These are phyloP conservation scores for Herminia tarsipennalis DNA, from an alignment of 2,888 invertebrate species.

Conservation along the genomic window DNA sequence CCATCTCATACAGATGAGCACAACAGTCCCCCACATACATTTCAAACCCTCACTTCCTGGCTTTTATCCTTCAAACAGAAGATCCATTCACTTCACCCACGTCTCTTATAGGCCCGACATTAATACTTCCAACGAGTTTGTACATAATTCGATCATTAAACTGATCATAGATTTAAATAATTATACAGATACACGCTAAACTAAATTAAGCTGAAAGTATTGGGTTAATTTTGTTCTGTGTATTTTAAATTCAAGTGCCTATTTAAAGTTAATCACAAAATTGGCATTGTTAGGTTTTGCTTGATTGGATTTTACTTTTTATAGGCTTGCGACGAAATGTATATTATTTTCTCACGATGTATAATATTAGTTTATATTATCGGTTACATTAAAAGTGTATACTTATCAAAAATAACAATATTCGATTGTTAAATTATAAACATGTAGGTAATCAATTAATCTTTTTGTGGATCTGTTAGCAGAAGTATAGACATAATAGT, in stretches of 20 bases:
- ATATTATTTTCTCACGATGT: slow-evolving; percentile 29
- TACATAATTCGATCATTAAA: slow-evolving; percentile 31
- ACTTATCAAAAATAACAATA: too few species aligned
- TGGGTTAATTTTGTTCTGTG: slow-evolving; percentile 17
- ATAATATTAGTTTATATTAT: too few species aligned
- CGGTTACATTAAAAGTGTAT: too few species aligned
- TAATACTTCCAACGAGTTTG: slow-evolving; percentile 23
- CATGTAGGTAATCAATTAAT: too few species aligned
- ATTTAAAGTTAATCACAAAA: slow-evolving; percentile 29
- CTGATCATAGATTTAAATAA: slow-evolving; percentile 16
- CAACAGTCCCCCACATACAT: slow-evolving; percentile 22
- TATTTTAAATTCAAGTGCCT: slow-evolving; percentile 11
- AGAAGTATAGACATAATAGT: too few species aligned
- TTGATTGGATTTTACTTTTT: slow-evolving; percentile 33
- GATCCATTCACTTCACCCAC: slow-evolving; percentile 30
- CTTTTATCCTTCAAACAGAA: slow-evolving; percentile 36
- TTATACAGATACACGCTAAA: slow-evolving; percentile 22
- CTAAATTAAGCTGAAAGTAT: slow-evolving; percentile 9
- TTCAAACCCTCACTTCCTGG: slow-evolving; percentile 30
- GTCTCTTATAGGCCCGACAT: slow-evolving; percentile 14
- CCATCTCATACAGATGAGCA: slow-evolving; percentile 12
- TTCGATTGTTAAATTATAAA: too few species aligned
- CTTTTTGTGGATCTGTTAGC: too few species aligned
- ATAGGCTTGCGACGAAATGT: slow-evolving; percentile 15
- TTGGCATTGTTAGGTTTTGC: slow-evolving; percentile 30